Percentiles rank a stretch among this genome's conserved stretches.
phyloP scores from a whole-genome alignment of 2,113 vertebrate species.

The Corythornis madagascariensis region DNA sequence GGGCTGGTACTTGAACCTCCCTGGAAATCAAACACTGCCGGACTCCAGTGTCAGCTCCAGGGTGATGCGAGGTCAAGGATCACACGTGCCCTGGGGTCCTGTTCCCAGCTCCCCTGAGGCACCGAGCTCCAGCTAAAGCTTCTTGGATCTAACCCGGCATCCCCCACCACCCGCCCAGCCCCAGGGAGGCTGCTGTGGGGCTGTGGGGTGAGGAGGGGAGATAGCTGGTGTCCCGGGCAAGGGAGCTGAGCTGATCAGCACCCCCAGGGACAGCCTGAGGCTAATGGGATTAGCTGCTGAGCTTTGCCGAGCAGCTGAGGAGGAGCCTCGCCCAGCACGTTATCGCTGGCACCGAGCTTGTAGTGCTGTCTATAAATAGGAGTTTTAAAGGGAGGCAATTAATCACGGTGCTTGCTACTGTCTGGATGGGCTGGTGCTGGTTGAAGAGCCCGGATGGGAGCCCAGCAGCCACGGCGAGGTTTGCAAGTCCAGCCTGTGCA shows the following conservation, averaged over 20 bases:
- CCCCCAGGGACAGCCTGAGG: accelerated
- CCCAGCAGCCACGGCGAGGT: not conserved
- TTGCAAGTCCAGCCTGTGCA: not conserved
- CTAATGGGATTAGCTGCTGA: not conserved
- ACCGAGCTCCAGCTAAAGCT: accelerated
- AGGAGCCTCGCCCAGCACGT: not conserved
- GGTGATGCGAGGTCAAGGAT: not conserved
- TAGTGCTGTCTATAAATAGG: conserved; percentile 16
- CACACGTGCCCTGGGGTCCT: not conserved
- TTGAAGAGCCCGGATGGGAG: not conserved
- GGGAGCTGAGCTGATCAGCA: not conserved
- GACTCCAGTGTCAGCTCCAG: not conserved
- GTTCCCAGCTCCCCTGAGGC: accelerated
- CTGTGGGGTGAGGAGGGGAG: accelerated
- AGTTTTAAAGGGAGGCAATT: conserved; percentile 42
- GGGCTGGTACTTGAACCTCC: not conserved
- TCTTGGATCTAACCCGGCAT: not conserved
- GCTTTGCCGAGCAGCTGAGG: not conserved
- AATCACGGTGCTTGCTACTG: not conserved
- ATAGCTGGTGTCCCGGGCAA: accelerated
- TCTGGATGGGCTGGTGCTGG: not conserved
- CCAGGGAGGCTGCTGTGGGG: not conserved
- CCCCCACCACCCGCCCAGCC: accelerated
- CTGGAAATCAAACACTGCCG: not conserved
- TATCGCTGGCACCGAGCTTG: not conserved